A percentile compares a stretch with the other conserved stretches of the same genome.
Conservation (phyloP, 2,888 invertebrate genomes). For the Leptothorax acervorum region DNA sequence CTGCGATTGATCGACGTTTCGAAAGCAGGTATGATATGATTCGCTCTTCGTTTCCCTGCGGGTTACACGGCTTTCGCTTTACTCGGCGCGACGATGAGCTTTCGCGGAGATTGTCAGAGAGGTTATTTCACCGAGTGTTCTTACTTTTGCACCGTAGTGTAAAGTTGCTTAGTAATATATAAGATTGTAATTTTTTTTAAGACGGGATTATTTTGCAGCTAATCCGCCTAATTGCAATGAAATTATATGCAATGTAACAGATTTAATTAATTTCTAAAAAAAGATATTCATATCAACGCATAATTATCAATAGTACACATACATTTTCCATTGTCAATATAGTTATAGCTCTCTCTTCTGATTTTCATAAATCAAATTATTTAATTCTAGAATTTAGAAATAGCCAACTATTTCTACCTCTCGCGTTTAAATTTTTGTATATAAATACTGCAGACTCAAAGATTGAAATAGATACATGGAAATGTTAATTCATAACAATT, state of each 20-base stretch:
- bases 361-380: neutral
- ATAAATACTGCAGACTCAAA: neutral
- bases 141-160: neutral
- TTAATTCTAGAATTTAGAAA: slow-evolving; percentile 11
- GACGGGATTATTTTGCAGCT: neutral
- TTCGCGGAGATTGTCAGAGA: neutral
- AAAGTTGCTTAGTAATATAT: neutral
- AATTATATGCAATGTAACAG: neutral
- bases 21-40: slow-evolving; percentile 32
- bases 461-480: neutral
- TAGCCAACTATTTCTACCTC: slow-evolving; percentile 18
- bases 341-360: neutral
- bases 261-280: neutral
- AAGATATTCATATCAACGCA: neutral
- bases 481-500: neutral
- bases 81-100: neutral
- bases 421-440: neutral
- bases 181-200: neutral
- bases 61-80: slow-evolving; percentile 10
- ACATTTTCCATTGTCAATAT: neutral
- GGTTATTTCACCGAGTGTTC: slow-evolving; percentile 25
- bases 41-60: slow-evolving; percentile 14
- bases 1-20: slow-evolving; percentile 32
- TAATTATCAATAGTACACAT: neutral
- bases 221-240: neutral